Evolutionary conservation across 2,113 vertebrate species (phyloP).

Genomic region (Poeciliopsis occidentalis): DNA sequence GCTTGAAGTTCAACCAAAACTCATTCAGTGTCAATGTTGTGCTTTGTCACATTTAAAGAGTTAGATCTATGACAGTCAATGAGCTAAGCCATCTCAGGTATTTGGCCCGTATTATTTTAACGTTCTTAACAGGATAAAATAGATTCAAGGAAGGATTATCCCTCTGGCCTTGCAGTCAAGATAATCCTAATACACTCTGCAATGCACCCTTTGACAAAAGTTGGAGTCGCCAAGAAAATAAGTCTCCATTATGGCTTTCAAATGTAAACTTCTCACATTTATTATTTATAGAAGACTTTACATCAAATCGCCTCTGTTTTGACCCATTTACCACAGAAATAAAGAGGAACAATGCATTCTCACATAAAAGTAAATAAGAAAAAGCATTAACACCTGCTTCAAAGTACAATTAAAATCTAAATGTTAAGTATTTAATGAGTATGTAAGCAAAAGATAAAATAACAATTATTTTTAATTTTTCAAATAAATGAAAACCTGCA

Average conservation of each 20-base stretch:
- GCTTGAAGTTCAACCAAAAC: background rate
- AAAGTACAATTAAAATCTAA: too few species aligned
- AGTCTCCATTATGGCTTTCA: background rate
- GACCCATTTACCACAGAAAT: background rate
- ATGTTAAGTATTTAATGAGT: background rate
- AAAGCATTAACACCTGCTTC: background rate
- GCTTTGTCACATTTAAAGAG: background rate
- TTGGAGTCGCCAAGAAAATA: background rate
- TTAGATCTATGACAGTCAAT: background rate
- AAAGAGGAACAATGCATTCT: background rate
- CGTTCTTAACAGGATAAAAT: constrained; percentile 40
- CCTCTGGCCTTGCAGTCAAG: constrained; percentile 29
- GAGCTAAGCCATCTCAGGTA: constrained; percentile 9
- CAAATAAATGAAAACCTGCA: background rate
- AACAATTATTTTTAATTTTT: background rate
- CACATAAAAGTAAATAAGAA: background rate
- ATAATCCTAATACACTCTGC: constrained; percentile 30
- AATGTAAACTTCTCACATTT: constrained; percentile 5
- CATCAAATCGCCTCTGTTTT: background rate
- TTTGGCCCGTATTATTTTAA: constrained; percentile 45
- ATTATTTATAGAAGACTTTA: constrained; percentile 3
- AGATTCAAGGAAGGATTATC: constrained; percentile 41
- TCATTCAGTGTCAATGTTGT: background rate
- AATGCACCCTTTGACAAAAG: constrained; percentile 20
- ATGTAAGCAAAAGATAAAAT: constrained; percentile 1